These are phyloP conservation scores for Limnephilus lunatus DNA, from an alignment of 2,888 invertebrate genomes.

Conservation along the genomic window DNA sequence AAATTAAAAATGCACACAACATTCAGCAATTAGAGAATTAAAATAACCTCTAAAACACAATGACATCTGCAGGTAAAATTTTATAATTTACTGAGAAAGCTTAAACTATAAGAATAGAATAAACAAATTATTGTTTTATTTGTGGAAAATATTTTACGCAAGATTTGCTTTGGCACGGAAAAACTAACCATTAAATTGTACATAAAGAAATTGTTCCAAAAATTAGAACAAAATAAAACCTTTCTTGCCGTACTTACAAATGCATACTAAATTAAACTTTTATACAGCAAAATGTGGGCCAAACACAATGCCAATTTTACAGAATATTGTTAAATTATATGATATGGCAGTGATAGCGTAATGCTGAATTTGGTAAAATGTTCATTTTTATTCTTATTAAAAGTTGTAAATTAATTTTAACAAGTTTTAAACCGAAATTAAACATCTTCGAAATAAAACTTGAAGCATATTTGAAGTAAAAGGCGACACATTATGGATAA, in stretches of 20 bases:
- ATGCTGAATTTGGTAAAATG: not conserved
- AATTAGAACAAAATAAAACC: constrained; percentile 12
- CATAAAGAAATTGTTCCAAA: not conserved
- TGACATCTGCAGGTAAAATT: not conserved
- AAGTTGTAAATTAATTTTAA: not conserved
- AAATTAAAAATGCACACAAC: not conserved
- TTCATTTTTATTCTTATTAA: not conserved
- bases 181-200: constrained; percentile 54
- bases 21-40: not conserved
- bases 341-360: not conserved
- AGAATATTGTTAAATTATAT: not conserved
- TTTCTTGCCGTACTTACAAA: not conserved
- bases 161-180: constrained; percentile 50
- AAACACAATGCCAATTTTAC: not conserved
- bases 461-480: not conserved
- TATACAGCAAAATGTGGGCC: not conserved
- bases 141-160: not conserved
- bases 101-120: not conserved
- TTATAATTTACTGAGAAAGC: not conserved
- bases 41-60: not conserved
- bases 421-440: not conserved
- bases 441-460: not conserved
- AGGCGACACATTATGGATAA: not conserved
- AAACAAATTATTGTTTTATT: not conserved
- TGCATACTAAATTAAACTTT: not conserved